These are phyloP conservation scores for Prorops nasuta DNA, from an alignment of 1,140 invertebrate genomes.

Conservation along the genomic window DNA sequence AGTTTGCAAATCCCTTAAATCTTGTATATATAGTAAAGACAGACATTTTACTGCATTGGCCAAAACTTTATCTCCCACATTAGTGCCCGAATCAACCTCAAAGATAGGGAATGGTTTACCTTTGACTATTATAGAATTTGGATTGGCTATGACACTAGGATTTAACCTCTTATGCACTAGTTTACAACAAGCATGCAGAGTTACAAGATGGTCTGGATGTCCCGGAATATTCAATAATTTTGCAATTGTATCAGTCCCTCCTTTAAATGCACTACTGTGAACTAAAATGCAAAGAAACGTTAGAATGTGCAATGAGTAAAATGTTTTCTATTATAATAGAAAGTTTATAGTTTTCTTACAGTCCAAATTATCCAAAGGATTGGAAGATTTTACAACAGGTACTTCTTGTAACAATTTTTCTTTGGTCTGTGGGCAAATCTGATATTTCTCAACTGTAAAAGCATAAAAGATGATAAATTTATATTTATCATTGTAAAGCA, in stretches of 20 bases:
- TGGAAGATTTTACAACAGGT: slow-evolving; percentile 71
- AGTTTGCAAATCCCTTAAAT: slow-evolving; percentile 88
- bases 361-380: slow-evolving; percentile 81
- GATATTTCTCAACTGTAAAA: slow-evolving; percentile 68
- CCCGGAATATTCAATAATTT: slow-evolving; percentile 75
- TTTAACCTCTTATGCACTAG: slow-evolving; percentile 68
- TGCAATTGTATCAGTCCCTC: slow-evolving; percentile 75
- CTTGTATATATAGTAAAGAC: slow-evolving; percentile 85
- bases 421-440: slow-evolving; percentile 60
- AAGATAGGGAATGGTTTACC: slow-evolving; percentile 68
- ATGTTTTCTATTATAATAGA: not conserved
- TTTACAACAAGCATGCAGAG: slow-evolving; percentile 72
- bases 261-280: slow-evolving; percentile 77
- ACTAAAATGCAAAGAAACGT: slow-evolving; percentile 61
- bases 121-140: slow-evolving; percentile 58
- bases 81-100: slow-evolving; percentile 68
- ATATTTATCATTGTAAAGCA: slow-evolving; percentile 11
- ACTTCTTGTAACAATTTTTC: slow-evolving; percentile 56
- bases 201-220: slow-evolving; percentile 79
- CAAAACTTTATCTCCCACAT: slow-evolving; percentile 67
- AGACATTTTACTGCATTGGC: slow-evolving; percentile 82
- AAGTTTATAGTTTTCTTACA: slow-evolving; percentile 64
- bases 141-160: slow-evolving; percentile 65
- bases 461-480: slow-evolving; percentile 18
- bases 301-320: slow-evolving; percentile 9